Evolutionary conservation across 23 tunicate species (phyloP), one percentile per base, ranked within the genome.

Genomic region (Halocynthia aurantium): DNA sequence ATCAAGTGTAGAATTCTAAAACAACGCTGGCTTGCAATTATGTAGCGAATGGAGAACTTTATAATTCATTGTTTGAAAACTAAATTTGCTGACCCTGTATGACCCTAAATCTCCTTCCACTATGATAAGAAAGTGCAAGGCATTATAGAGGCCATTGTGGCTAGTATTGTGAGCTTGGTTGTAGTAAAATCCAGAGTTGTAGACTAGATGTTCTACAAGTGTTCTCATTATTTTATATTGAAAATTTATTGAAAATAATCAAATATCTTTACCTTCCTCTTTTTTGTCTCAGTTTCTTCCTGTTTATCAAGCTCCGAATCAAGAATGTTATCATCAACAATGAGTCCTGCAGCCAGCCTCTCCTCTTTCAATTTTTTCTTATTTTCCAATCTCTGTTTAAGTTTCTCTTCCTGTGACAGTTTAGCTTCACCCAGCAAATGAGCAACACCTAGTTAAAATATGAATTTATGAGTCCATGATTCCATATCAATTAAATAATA

Each of bases 281-380:
- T 91, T 65, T 76, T 67, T 73, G 81, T 85, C 52, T 91, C 90
- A 22, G 54, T 66, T 40, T 81, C 76, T 51, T 91, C 97, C 50
- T 82, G 84, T 70, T 70, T 83, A 21, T 91, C 81, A 7, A 85
- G 64, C 51, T 77, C 83, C 49, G 76, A 72, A 65, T 77, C 86
- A 17, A 91, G 62, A 13, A 71, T 78, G 7, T 57, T 67, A 51
- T 81, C 87, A 57, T 82, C 90, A 73, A 71, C 71, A 7, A 77
- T 53, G 61, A 92, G 77, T 18, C 98, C 92, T 15, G 80, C 76
- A 21, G 68, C 55, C 51, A 49, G 60, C 61, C 85, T 67, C 69
- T 86, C 88, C 21, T 73, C 86, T 52, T 69, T 76, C 40, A 91
- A 76, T 83, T 85, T 70, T 57, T 64, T 76, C 8, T 65, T 86